phyloP scores from a whole-genome alignment of 1,140 invertebrate genomes.

The Physella acuta region DNA sequence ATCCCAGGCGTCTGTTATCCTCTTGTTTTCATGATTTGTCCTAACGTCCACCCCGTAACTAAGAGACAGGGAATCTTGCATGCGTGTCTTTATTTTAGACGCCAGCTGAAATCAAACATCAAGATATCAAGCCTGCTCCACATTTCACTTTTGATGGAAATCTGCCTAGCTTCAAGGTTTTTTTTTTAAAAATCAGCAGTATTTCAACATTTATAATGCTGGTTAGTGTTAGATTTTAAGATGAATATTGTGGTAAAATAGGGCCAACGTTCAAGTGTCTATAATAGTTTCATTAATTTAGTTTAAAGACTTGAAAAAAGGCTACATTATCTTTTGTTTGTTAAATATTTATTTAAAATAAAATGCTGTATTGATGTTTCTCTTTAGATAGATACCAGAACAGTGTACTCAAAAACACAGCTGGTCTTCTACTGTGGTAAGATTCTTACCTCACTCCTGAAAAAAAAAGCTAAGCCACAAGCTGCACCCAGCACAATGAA shows the following conservation, averaged over 20 bases:
- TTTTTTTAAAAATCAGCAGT: no score
- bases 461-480: slow-evolving; percentile 45
- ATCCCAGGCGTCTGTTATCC: slow-evolving; percentile 54
- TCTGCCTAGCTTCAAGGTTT: no score
- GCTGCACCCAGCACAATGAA: slow-evolving; percentile 41
- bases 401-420: neutral
- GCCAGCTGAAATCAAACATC: slow-evolving; percentile 41
- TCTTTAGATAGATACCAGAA: neutral
- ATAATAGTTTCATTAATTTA: no score
- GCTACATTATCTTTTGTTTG: no score
- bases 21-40: slow-evolving; percentile 42
- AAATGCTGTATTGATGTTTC: neutral
- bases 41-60: slow-evolving; percentile 46
- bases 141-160: no score
- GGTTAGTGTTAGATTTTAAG: no score
- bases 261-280: no score
- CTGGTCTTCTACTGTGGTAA: neutral
- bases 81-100: slow-evolving; percentile 34
- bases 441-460: slow-evolving; percentile 45
- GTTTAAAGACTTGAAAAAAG: no score
- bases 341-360: neutral
- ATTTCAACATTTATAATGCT: no score
- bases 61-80: slow-evolving; percentile 34
- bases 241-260: no score
- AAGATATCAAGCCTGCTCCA: no score